Evolutionary conservation across 2,113 vertebrate species (phyloP).

Genomic region (Muntiacus muntjak): DNA sequence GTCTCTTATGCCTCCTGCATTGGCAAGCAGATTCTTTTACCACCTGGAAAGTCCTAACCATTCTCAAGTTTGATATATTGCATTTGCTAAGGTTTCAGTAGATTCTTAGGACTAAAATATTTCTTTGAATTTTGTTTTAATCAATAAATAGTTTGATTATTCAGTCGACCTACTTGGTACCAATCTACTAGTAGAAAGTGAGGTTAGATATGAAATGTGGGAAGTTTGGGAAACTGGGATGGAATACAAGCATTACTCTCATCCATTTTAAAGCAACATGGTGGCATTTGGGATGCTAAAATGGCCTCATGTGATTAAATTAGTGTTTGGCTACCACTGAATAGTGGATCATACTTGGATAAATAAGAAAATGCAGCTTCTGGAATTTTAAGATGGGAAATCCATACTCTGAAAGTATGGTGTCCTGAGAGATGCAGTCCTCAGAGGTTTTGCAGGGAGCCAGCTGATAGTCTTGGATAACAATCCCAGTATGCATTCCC

Average conservation of each 20-base stretch:
- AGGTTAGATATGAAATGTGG: not conserved
- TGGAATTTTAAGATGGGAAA: not conserved
- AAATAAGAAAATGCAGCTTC: not conserved
- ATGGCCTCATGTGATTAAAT: not conserved
- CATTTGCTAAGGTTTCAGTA: not conserved
- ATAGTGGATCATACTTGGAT: not conserved
- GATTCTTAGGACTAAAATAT: not conserved
- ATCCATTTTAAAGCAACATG: not conserved
- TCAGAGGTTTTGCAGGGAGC: not conserved
- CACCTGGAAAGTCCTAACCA: not conserved
- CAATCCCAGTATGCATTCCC: not conserved
- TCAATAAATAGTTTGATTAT: not conserved
- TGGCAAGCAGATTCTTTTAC: not conserved
- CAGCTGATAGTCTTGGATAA: not conserved
- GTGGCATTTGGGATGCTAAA: not conserved
- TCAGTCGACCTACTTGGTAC: not conserved
- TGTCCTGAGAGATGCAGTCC: not conserved
- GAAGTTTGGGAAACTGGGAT: not conserved
- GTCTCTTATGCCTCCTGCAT: not conserved
- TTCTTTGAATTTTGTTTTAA: not conserved
- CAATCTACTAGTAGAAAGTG: not conserved
- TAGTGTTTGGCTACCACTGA: not conserved
- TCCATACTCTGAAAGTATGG: not conserved
- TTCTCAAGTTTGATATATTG: not conserved
- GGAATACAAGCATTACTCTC: not conserved